phyloP scores from a whole-genome alignment of 2,797 vertebrate species.

The Dryobates pubescens region DNA sequence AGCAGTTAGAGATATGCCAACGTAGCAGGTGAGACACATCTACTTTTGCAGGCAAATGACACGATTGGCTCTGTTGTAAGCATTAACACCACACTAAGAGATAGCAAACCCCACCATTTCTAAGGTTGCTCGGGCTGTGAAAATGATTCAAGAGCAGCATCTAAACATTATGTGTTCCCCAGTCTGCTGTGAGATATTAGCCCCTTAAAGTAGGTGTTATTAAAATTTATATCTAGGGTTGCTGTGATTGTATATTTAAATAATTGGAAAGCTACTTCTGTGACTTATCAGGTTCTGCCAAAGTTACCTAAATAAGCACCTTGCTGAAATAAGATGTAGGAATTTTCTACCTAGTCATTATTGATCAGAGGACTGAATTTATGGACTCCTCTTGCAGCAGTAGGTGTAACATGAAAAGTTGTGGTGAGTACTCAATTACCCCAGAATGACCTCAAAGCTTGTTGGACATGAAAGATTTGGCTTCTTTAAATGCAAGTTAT shows the following conservation, averaged over 20 bases:
- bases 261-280: conserved; percentile 19
- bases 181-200: not conserved
- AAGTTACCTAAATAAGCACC: conserved; percentile 29
- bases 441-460: conserved; percentile 51
- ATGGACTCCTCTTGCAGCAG: conserved; percentile 24
- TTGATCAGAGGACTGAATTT: conserved; percentile 68
- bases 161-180: not conserved
- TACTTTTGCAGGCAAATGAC: not conserved
- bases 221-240: conserved; percentile 35
- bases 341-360: conserved; percentile 23
- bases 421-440: conserved; percentile 53
- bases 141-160: not conserved
- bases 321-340: conserved; percentile 42
- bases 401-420: conserved; percentile 29
- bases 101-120: conserved; percentile 5
- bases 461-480: conserved; percentile 49
- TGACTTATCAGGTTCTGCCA: conserved; percentile 18
- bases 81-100: not conserved
- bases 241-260: not conserved
- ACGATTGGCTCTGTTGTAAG: not conserved
- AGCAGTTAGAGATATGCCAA: not conserved
- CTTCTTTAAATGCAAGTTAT: conserved; percentile 64
- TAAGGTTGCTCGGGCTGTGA: not conserved
- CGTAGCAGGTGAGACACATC: not conserved
- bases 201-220: not conserved